Evolutionary conservation across 2,797 vertebrate genomes (phyloP).

Genomic region (Gallinago nigripennis): DNA sequence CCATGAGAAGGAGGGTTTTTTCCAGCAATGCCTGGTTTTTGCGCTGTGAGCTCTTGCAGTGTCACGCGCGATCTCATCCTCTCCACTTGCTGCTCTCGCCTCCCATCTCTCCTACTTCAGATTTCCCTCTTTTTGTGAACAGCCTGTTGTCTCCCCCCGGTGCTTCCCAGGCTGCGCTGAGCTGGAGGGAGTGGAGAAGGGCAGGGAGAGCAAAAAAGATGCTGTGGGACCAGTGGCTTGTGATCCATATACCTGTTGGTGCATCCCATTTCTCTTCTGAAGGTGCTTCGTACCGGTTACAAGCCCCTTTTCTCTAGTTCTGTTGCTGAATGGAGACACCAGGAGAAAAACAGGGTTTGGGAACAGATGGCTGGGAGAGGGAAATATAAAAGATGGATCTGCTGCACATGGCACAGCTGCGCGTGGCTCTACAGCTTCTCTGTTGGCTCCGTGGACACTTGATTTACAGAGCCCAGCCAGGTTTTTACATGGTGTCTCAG

Average conservation of each 20-base stretch:
- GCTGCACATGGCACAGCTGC: background rate
- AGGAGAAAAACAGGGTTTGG: background rate
- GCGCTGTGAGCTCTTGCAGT: background rate
- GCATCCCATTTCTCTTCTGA: background rate
- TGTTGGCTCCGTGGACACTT: background rate
- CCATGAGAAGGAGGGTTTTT: background rate
- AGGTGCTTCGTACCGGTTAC: background rate
- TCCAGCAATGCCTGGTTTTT: background rate
- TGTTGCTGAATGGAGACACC: background rate
- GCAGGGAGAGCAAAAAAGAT: background rate
- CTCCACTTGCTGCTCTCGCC: background rate
- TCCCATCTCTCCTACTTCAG: background rate
- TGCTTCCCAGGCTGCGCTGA: background rate
- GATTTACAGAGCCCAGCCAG: background rate
- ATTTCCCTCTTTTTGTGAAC: background rate
- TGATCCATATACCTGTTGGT: background rate
- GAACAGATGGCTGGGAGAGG: conserved; percentile 31
- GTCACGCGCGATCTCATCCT: background rate
- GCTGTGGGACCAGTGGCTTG: background rate
- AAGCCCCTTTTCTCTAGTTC: background rate
- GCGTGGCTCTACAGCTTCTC: background rate
- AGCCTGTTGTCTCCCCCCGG: fast-evolving
- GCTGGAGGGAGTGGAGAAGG: background rate
- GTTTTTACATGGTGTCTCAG: background rate
- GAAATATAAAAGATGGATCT: background rate